phyloP scores from a whole-genome alignment of 2,797 vertebrate genomes.

The Hemitrygon akajei region DNA sequence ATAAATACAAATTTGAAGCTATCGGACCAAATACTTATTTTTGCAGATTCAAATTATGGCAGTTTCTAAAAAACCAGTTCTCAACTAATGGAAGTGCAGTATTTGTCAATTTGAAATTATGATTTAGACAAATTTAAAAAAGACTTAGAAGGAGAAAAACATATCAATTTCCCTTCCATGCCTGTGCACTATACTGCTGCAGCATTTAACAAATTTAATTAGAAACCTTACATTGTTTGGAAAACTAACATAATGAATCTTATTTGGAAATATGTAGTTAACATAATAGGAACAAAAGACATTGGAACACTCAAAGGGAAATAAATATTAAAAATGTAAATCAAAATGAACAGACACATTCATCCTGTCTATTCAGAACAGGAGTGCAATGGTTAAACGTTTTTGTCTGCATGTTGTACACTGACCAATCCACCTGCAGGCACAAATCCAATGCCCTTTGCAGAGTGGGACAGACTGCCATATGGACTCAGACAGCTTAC shows the following conservation, averaged over 20 bases:
- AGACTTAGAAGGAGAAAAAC: background rate
- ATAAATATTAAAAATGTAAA: background rate
- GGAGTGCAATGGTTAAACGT: slow-evolving; percentile 48
- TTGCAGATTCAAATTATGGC: background rate
- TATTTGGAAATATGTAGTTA: background rate
- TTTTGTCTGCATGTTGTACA: slow-evolving; percentile 56
- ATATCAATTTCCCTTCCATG: background rate
- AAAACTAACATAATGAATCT: background rate
- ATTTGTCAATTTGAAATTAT: background rate
- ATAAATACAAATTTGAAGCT: background rate
- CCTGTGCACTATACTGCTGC: background rate
- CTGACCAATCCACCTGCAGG: slow-evolving; percentile 60
- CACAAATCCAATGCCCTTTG: slow-evolving; percentile 59
- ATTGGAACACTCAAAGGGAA: background rate
- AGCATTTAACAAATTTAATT: background rate
- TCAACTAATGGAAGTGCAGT: background rate
- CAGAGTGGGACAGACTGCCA: slow-evolving; percentile 75
- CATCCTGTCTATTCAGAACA: background rate
- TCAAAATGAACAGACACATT: background rate
- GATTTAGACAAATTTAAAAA: background rate
- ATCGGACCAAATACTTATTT: background rate
- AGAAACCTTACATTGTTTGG: background rate
- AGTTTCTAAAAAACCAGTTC: background rate
- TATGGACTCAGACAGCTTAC: slow-evolving; percentile 81
- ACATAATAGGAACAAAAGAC: background rate